phyloP scores from a whole-genome alignment of 2,888 invertebrate species.

The Clusia tigrina region DNA sequence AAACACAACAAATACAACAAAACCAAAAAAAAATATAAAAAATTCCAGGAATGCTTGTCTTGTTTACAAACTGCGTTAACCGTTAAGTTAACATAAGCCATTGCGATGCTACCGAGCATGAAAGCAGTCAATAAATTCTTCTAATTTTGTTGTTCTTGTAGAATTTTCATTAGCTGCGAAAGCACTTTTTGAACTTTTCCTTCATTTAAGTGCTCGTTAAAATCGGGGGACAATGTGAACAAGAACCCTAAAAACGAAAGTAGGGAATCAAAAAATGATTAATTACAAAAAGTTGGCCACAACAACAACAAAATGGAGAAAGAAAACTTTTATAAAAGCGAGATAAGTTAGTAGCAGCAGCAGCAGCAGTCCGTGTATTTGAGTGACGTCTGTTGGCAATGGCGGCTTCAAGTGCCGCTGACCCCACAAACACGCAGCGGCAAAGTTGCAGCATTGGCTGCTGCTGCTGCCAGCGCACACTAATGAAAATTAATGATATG shows the following conservation, averaged over 20 bases:
- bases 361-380: not conserved
- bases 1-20: no score
- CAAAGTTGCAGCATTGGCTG: not conserved
- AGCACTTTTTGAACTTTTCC: slow-evolving; percentile 1
- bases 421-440: not conserved
- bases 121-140: slow-evolving; percentile 22
- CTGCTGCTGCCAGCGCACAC: not conserved
- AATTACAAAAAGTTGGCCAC: not conserved
- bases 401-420: not conserved
- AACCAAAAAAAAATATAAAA: no score
- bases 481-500: slow-evolving; percentile 9
- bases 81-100: not conserved
- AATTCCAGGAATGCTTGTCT: no score
- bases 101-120: not conserved
- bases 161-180: slow-evolving; percentile 21
- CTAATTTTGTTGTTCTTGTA: slow-evolving; percentile 16
- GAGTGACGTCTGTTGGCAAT: not conserved
- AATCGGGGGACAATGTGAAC: not conserved
- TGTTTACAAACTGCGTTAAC: not conserved
- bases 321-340: not conserved
- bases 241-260: not conserved
- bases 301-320: not conserved
- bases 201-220: not conserved
- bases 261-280: not conserved
- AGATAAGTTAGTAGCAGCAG: not conserved